Percentiles rank a stretch among this genome's conserved stretches.
Evolutionary conservation across 2,113 vertebrate species (phyloP).

Genomic region (Panthera uncia): DNA sequence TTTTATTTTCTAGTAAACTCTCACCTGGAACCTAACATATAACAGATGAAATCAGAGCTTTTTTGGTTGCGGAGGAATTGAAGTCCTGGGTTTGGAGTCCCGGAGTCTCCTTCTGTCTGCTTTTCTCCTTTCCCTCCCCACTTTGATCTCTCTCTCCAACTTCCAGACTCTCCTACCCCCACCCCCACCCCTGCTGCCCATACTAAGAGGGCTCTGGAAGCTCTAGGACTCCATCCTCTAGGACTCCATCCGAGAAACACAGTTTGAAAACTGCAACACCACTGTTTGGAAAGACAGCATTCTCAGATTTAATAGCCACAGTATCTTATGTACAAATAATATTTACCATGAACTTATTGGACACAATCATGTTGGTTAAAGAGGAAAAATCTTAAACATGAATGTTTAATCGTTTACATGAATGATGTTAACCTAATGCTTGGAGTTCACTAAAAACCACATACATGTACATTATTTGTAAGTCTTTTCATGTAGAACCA

Average conservation of each 20-base stretch:
- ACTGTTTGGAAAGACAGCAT: neutral
- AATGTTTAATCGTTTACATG: too few relatives aligned
- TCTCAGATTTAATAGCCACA: neutral
- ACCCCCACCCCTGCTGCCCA: too few relatives aligned
- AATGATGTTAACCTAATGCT: neutral
- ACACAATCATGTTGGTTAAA: neutral
- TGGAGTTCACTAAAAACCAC: neutral
- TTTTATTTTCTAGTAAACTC: neutral
- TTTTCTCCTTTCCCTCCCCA: neutral
- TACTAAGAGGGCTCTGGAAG: neutral
- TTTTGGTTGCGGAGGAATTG: neutral
- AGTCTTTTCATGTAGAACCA: neutral
- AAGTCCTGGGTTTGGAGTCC: neutral
- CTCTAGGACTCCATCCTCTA: neutral
- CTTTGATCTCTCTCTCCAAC: neutral
- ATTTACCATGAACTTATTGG: neutral
- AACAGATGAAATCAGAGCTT: neutral
- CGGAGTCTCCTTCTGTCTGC: neutral
- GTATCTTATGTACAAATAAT: neutral
- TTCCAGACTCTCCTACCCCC: rapidly evolving
- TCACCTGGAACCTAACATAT: neutral
- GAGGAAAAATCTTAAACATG: neutral
- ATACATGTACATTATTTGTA: neutral
- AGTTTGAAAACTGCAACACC: neutral
- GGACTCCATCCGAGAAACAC: neutral